These are phyloP conservation scores for Macrobrachium rosenbergii DNA, from an alignment of 1,140 invertebrate species.

Conservation along the genomic window DNA sequence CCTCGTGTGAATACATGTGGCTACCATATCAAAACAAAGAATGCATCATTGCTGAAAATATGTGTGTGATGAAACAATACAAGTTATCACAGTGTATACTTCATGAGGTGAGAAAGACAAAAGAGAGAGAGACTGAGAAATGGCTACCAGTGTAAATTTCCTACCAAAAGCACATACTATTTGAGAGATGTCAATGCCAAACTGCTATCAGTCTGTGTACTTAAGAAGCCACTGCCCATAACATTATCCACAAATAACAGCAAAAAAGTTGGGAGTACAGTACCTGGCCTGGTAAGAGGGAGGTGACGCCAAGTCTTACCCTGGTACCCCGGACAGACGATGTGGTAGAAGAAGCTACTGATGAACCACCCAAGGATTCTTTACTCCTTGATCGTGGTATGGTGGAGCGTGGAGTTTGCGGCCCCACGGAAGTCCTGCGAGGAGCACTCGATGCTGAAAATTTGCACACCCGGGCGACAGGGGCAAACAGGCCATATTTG, in stretches of 20 bases:
- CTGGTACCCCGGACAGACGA: slow-evolving; percentile 77
- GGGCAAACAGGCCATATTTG: slow-evolving; percentile 93
- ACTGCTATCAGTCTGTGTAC: neutral
- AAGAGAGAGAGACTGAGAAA: too few relatives aligned
- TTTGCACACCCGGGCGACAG: slow-evolving; percentile 86
- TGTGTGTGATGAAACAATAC: too few relatives aligned
- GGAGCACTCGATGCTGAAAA: slow-evolving; percentile 78
- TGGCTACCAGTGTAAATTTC: too few relatives aligned
- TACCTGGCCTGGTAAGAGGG: slow-evolving; percentile 70
- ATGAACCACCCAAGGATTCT: slow-evolving; percentile 84
- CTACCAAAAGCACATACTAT: too few relatives aligned
- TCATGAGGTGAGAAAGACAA: too few relatives aligned
- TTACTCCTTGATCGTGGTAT: slow-evolving; percentile 83
- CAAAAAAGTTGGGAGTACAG: slow-evolving; percentile 46
- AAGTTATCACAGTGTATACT: too few relatives aligned
- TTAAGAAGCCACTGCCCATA: slow-evolving; percentile 45
- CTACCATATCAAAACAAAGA: too few relatives aligned
- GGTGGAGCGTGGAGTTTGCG: slow-evolving; percentile 72
- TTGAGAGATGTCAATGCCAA: too few relatives aligned
- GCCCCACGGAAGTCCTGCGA: slow-evolving; percentile 76
- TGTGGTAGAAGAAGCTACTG: slow-evolving; percentile 76
- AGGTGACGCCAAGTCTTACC: slow-evolving; percentile 82
- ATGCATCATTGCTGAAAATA: too few relatives aligned
- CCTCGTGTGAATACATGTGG: too few relatives aligned
- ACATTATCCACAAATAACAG: slow-evolving; percentile 46